Evolutionary conservation across 2,113 vertebrate species (phyloP).

Genomic region (Rhea americana): DNA sequence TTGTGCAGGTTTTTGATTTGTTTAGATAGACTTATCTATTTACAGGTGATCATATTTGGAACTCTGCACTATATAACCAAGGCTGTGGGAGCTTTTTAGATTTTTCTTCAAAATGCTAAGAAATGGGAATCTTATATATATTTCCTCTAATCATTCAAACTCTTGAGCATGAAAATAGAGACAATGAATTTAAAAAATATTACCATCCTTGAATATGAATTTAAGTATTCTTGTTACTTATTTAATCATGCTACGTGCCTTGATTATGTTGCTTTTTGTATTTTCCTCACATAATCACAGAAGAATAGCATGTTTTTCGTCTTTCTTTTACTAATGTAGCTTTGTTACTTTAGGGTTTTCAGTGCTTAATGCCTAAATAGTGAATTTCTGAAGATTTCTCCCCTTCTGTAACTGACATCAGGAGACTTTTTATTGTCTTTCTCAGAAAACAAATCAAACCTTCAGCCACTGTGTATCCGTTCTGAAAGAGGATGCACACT

Average conservation of each 20-base stretch:
- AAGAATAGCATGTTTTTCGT: background rate
- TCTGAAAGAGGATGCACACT: background rate
- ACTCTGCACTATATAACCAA: rapidly evolving
- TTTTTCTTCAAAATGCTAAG: background rate
- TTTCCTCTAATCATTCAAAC: background rate
- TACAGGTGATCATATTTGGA: background rate
- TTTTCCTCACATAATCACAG: background rate
- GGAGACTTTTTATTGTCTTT: background rate
- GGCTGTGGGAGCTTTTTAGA: rapidly evolving
- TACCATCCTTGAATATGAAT: background rate
- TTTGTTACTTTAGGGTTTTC: background rate
- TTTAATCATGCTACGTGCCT: background rate
- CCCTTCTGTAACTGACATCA: background rate
- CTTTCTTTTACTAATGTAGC: background rate
- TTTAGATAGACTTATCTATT: background rate
- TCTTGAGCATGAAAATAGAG: background rate
- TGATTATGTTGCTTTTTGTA: background rate
- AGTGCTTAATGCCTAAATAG: background rate
- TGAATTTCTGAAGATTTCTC: background rate
- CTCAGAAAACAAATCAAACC: conserved; percentile 14
- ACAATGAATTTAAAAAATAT: background rate
- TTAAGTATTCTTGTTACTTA: background rate
- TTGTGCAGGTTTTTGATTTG: background rate
- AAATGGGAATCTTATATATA: background rate
- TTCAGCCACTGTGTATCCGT: background rate